Evolutionary conservation across 1,140 invertebrate species (phyloP).

Genomic region (Elymnias hypermnestra): DNA sequence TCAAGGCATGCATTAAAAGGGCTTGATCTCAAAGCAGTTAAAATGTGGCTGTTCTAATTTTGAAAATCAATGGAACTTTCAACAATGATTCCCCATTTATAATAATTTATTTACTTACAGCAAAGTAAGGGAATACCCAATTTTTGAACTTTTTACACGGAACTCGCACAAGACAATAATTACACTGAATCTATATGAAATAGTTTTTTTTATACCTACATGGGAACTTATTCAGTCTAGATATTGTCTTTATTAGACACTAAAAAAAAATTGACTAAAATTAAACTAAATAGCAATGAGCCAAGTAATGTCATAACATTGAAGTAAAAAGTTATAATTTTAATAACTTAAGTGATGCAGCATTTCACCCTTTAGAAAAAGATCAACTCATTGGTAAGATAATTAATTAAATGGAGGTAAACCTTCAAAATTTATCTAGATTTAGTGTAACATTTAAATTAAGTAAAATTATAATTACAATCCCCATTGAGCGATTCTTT

Average conservation of each 20-base stretch:
- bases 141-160: conserved; percentile 8
- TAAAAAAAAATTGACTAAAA: conserved; percentile 53
- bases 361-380: conserved; percentile 1
- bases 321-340: too few species aligned
- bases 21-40: too few species aligned
- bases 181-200: conserved; percentile 28
- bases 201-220: conserved; percentile 32
- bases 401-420: conserved; percentile 20
- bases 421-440: conserved; percentile 5
- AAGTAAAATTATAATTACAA: conserved; percentile 16
- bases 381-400: conserved; percentile 16
- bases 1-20: too few species aligned
- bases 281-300: conserved; percentile 37
- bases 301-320: conserved; percentile 39
- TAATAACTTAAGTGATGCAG: conserved; percentile 28
- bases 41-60: conserved; percentile 13
- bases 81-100: conserved; percentile 22
- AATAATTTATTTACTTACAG: conserved; percentile 43
- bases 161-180: conserved; percentile 29
- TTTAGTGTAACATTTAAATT: conserved; percentile 17
- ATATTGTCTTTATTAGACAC: conserved; percentile 60
- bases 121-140: conserved; percentile 37
- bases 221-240: conserved; percentile 66
- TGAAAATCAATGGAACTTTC: conserved; percentile 7
- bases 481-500: conserved; percentile 24